phyloP scores from a whole-genome alignment of 2,113 vertebrate species.

The Seriola rivoliana region DNA sequence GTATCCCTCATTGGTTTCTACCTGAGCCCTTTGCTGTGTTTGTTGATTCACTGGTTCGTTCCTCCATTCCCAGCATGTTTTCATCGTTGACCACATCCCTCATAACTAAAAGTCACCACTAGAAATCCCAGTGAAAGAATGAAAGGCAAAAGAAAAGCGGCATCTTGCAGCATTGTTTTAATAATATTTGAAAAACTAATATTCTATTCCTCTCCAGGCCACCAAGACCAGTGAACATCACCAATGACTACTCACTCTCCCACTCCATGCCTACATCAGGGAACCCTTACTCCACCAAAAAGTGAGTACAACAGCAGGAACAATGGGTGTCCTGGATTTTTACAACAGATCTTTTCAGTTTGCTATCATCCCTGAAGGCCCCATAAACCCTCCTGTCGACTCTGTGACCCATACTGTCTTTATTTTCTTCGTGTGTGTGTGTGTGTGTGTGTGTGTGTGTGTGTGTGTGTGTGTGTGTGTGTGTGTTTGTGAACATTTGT shows the following conservation, averaged over 20 bases:
- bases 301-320: conserved; percentile 86
- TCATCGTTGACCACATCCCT: background rate
- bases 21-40: conserved; percentile 9
- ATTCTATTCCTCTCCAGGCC: conserved; percentile 86
- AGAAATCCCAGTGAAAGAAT: conserved; percentile 13
- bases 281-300: conserved; percentile 97
- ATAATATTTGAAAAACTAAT: background rate
- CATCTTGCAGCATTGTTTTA: background rate
- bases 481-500: conserved; percentile 36
- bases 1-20: background rate
- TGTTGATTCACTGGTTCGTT: background rate
- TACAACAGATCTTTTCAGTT: conserved; percentile 51
- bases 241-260: conserved; percentile 94
- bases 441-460: conserved; percentile 5
- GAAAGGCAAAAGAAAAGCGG: background rate
- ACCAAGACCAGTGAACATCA: conserved; percentile 94
- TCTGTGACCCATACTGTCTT: conserved; percentile 59
- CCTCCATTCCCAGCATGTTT: conserved; percentile 38
- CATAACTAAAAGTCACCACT: background rate
- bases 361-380: conserved; percentile 52
- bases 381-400: background rate
- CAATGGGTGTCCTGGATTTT: conserved; percentile 67
- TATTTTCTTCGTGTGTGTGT: conserved; percentile 28
- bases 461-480: conserved; percentile 21
- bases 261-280: conserved; percentile 97